Percentiles rank a stretch among this genome's conserved stretches.
Conservation (phyloP, 2,113 vertebrate genomes). For the Labeo rohita region DNA sequence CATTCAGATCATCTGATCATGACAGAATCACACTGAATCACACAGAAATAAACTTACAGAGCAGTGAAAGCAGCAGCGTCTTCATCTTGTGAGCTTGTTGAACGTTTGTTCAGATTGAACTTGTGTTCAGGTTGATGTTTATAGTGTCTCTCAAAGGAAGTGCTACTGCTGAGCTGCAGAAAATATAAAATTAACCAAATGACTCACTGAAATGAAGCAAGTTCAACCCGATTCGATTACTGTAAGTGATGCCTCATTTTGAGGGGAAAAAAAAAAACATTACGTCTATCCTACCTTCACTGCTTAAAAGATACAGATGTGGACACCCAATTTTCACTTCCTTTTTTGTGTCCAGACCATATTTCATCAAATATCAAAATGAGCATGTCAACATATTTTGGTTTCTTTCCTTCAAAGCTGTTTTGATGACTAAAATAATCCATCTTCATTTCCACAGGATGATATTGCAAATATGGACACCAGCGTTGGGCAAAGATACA, state of each 20-base stretch:
- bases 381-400: too few species aligned
- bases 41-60: conserved; percentile 1
- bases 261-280: background rate
- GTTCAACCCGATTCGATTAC: background rate
- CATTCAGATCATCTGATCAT: background rate
- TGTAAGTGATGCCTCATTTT: background rate
- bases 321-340: too few species aligned
- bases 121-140: background rate
- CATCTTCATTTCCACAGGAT: too few species aligned
- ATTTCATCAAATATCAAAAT: too few species aligned
- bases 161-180: background rate
- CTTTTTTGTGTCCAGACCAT: too few species aligned
- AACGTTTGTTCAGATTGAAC: background rate
- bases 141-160: background rate
- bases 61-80: background rate
- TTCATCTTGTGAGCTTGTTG: background rate
- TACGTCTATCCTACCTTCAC: too few species aligned
- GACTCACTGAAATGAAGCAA: background rate
- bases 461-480: too few species aligned
- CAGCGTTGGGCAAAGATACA: too few species aligned
- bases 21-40: background rate
- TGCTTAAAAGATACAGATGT: too few species aligned
- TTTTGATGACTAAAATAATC: too few species aligned
- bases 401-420: too few species aligned
- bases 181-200: background rate